These are phyloP conservation scores for Hypanus sabinus DNA, from an alignment of 2,113 vertebrate species.

Conservation along the genomic window DNA sequence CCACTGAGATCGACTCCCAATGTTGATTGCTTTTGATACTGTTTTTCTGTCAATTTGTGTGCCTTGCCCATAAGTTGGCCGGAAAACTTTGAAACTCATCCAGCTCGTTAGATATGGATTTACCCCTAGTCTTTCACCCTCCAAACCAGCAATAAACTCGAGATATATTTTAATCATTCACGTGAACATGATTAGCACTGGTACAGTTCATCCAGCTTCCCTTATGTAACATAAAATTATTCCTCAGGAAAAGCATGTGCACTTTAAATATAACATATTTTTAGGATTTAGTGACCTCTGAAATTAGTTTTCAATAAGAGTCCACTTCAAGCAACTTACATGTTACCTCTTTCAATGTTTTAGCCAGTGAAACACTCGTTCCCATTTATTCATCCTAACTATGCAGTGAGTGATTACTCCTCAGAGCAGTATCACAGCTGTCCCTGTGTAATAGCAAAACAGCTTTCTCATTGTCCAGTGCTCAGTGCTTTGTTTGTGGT, in stretches of 20 bases:
- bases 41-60: background rate
- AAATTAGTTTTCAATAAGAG: background rate
- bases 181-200: background rate
- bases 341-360: background rate
- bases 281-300: background rate
- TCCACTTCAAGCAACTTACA: background rate
- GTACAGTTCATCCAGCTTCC: background rate
- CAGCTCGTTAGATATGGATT: background rate
- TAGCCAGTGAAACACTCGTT: background rate
- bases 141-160: background rate
- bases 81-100: background rate
- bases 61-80: background rate
- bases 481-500: constrained; percentile 57
- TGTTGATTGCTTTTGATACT: background rate
- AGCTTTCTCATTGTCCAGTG: constrained; percentile 58
- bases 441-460: constrained; percentile 49
- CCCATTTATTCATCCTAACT: background rate
- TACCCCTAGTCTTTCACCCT: background rate
- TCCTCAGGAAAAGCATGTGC: background rate
- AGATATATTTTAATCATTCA: background rate
- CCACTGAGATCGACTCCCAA: no score
- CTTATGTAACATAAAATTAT: no score
- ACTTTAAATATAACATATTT: background rate
- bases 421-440: constrained; percentile 50
- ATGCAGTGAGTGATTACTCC: constrained; percentile 46